Evolutionary conservation across 2,888 invertebrate species (phyloP).

Genomic region (Xylocampa areola): DNA sequence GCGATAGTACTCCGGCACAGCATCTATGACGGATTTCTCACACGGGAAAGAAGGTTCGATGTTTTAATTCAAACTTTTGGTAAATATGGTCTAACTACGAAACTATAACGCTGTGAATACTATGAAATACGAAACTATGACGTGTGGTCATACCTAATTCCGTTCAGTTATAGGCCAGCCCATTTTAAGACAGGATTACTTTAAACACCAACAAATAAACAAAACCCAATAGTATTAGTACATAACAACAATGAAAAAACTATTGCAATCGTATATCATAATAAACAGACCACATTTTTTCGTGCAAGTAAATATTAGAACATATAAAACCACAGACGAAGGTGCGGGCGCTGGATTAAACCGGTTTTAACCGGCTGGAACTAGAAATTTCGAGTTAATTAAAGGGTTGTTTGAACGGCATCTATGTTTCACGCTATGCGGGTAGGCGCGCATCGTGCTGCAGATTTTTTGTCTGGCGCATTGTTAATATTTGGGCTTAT

Average conservation of each 20-base stretch:
- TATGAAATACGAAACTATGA: too few species aligned
- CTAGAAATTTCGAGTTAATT: constrained; percentile 53
- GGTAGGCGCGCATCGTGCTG: constrained; percentile 35
- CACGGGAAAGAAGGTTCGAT: too few species aligned
- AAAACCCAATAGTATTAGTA: constrained; percentile 9
- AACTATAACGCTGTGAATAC: too few species aligned
- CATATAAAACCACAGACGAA: constrained; percentile 45
- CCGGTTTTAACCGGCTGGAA: constrained; percentile 36
- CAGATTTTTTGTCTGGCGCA: constrained; percentile 42
- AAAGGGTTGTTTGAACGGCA: constrained; percentile 44
- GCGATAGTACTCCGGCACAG: too few species aligned
- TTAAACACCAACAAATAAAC: not conserved
- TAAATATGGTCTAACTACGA: too few species aligned
- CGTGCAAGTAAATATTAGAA: constrained; percentile 46
- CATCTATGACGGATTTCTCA: too few species aligned
- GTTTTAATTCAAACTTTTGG: too few species aligned
- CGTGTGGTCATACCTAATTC: too few species aligned
- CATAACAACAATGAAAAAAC: constrained; percentile 6
- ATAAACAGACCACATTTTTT: constrained; percentile 31
- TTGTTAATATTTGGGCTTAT: constrained; percentile 20
- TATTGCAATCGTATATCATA: constrained; percentile 4
- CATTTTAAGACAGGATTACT: not conserved
- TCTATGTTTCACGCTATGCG: constrained; percentile 49
- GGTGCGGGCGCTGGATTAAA: constrained; percentile 36
- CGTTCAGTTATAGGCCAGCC: too few species aligned